Conservation (phyloP, 2,113 vertebrate genomes). For the Ameiurus melas region DNA sequence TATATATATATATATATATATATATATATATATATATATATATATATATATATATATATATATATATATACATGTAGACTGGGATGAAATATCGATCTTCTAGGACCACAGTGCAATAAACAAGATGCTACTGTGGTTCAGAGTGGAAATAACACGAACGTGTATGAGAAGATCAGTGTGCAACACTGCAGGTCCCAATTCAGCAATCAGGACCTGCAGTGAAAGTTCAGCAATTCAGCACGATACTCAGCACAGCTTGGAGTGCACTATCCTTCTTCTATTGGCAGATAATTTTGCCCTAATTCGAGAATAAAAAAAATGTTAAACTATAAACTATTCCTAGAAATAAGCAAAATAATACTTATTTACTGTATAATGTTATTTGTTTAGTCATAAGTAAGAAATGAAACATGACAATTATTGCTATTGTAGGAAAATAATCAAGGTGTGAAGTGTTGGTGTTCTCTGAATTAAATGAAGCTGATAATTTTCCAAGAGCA, state of each 20-base stretch:
- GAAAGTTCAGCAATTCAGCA: background rate
- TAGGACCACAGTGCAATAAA: background rate
- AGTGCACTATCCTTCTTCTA: background rate
- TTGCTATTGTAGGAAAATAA: background rate
- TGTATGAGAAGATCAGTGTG: background rate
- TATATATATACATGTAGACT: background rate
- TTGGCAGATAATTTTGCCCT: background rate
- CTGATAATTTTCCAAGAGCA: background rate
- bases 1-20: too few relatives aligned
- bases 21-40: too few relatives aligned
- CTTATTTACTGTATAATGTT: background rate
- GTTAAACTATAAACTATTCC: background rate
- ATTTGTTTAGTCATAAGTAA: background rate
- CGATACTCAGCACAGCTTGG: background rate
- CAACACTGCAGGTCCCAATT: background rate
- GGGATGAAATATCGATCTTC: constrained; percentile 13
- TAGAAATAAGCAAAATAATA: background rate
- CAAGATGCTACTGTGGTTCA: background rate
- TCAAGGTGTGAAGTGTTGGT: too few relatives aligned
- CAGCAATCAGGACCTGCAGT: background rate
- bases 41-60: too few relatives aligned
- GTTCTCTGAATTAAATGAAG: too few relatives aligned
- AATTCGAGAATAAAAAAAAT: background rate
- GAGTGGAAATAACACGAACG: background rate
- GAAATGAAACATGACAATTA: background rate